These are phyloP conservation scores for Microplitis mediator DNA, from an alignment of 1,140 invertebrate genomes.

Conservation along the genomic window DNA sequence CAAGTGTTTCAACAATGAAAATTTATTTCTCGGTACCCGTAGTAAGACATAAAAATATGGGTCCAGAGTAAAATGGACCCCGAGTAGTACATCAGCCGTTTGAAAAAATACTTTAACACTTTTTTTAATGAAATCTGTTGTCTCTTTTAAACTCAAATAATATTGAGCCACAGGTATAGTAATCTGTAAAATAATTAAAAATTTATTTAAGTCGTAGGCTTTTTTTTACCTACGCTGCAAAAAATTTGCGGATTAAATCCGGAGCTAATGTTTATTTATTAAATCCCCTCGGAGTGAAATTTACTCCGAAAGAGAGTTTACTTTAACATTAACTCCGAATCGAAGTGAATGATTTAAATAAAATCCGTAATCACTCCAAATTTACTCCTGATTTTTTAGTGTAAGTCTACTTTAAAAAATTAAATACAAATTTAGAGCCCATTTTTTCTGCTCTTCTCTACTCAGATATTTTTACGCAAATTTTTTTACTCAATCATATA, in stretches of 20 bases:
- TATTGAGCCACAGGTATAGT: conserved; percentile 72
- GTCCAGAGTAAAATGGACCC: conserved; percentile 82
- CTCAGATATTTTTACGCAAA: too few species aligned
- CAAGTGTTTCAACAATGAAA: conserved; percentile 52
- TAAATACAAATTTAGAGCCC: too few species aligned
- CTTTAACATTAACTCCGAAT: too few species aligned
- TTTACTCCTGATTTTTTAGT: too few species aligned
- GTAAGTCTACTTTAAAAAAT: too few species aligned
- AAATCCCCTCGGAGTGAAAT: too few species aligned
- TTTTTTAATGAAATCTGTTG: conserved; percentile 35
- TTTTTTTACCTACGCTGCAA: not conserved
- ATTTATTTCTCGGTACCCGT: conserved; percentile 56
- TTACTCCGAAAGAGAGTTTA: too few species aligned
- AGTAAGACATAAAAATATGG: conserved; percentile 82
- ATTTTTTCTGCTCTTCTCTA: too few species aligned
- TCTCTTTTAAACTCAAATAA: conserved; percentile 38
- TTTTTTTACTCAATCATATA: too few species aligned
- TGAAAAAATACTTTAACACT: conserved; percentile 59
- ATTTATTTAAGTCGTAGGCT: not conserved
- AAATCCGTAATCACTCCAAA: too few species aligned
- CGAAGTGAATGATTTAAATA: too few species aligned
- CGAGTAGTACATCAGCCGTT: conserved; percentile 76
- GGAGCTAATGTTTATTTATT: too few species aligned
- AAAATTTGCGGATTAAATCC: not conserved
- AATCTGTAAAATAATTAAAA: conserved; percentile 61